Percentiles rank a stretch among this genome's conserved stretches.
These are phyloP conservation scores for Epinotia brunnichana DNA, from an alignment of 2,888 invertebrate species.

Conservation along the genomic window DNA sequence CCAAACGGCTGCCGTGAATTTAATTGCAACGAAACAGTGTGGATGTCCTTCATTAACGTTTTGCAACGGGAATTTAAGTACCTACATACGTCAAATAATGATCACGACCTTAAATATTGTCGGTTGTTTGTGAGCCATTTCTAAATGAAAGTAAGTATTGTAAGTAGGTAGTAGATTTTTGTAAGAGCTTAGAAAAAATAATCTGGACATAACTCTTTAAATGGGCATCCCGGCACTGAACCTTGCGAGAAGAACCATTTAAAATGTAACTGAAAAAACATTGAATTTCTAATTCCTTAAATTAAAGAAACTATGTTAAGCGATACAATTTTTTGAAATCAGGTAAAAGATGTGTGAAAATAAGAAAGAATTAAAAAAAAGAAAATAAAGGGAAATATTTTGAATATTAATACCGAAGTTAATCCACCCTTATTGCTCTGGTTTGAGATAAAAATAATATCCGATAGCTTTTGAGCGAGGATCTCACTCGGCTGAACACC, in stretches of 20 bases:
- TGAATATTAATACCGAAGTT: conserved; percentile 31
- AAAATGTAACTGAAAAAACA: no score
- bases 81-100: background rate
- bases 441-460: conserved; percentile 36
- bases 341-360: background rate
- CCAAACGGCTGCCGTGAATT: conserved; percentile 17
- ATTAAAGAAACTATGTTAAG: no score
- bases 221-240: no score
- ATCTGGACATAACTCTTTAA: no score
- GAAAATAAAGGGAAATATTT: background rate
- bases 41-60: conserved; percentile 8
- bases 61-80: background rate
- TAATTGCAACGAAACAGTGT: conserved; percentile 24
- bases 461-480: conserved; percentile 29
- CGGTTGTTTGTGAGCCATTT: no score
- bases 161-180: no score
- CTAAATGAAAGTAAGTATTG: no score
- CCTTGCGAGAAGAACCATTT: no score
- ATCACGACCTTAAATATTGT: background rate
- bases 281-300: background rate
- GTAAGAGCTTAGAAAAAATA: no score
- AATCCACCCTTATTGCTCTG: conserved; percentile 32
- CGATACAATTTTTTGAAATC: background rate
- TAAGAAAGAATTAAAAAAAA: background rate
- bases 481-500: conserved; percentile 33